Conservation (phyloP, 2,797 vertebrate species). For the Eulemur albifrons region DNA sequence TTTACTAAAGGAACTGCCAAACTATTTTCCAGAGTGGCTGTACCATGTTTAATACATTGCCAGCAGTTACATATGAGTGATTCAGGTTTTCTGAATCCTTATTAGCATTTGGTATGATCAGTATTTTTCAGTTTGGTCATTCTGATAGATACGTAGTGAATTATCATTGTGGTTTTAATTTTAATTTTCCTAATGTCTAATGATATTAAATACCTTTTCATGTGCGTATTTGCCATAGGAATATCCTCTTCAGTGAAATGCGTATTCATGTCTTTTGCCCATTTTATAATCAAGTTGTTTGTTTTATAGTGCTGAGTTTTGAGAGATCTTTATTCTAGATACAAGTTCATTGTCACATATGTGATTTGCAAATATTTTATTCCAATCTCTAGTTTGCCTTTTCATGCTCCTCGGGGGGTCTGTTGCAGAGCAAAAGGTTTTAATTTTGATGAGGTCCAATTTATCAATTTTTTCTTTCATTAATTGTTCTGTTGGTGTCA, state of each 20-base stretch:
- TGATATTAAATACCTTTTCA: not conserved
- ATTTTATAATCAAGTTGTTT: not conserved
- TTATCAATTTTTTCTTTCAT: not conserved
- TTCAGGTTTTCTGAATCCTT: not conserved
- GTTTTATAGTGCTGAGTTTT: not conserved
- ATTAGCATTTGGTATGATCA: not conserved
- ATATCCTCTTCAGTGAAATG: not conserved
- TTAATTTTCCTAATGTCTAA: not conserved
- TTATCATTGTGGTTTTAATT: not conserved
- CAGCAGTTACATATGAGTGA: not conserved
- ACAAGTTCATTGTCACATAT: not conserved
- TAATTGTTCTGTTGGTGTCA: not conserved
- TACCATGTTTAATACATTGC: not conserved
- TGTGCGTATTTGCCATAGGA: not conserved
- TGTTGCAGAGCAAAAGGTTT: not conserved
- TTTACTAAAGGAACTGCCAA: not conserved
- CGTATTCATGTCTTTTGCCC: not conserved
- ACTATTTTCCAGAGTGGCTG: not conserved
- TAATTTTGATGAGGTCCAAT: not conserved
- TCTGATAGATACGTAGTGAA: not conserved
- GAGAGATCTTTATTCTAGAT: not conserved
- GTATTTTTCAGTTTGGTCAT: not conserved
- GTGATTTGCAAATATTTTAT: not conserved
- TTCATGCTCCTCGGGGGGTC: not conserved
- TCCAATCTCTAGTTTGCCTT: not conserved